Conservation (phyloP, 2,888 invertebrate species). For the Lydus trimaculatus region DNA sequence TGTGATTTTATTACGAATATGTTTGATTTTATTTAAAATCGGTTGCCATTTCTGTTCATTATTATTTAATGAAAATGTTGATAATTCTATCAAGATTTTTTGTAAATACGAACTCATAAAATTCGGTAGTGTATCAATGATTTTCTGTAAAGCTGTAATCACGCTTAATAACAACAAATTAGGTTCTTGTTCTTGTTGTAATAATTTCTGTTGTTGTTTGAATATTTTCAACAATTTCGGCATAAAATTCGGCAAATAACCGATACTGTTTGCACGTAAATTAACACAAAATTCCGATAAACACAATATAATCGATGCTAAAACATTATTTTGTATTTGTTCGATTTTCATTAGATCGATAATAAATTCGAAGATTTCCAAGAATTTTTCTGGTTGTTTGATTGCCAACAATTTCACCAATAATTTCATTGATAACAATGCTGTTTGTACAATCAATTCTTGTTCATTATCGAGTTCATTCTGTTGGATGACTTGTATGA, state of each 20-base stretch:
- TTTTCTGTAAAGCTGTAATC: constrained; percentile 80
- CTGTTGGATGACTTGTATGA: constrained; percentile 65
- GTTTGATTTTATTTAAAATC: constrained; percentile 66
- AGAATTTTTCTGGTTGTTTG: constrained; percentile 74
- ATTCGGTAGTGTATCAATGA: constrained; percentile 80
- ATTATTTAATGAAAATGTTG: constrained; percentile 63
- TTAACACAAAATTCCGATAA: constrained; percentile 80
- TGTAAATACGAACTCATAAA: constrained; percentile 88
- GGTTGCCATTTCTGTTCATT: constrained; percentile 63
- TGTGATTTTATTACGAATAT: constrained; percentile 73
- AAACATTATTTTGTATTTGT: constrained; percentile 66
- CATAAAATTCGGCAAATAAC: constrained; percentile 79
- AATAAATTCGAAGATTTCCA: constrained; percentile 72
- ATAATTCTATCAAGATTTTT: constrained; percentile 72
- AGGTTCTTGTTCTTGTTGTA: constrained; percentile 65
- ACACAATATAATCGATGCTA: constrained; percentile 78
- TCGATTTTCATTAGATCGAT: constrained; percentile 67
- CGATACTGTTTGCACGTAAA: constrained; percentile 78
- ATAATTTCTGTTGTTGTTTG: constrained; percentile 67
- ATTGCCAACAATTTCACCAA: constrained; percentile 77
- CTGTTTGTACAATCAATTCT: constrained; percentile 80
- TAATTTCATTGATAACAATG: constrained; percentile 82
- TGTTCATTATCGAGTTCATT: constrained; percentile 64
- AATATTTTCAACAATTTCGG: constrained; percentile 75
- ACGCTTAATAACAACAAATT: constrained; percentile 74